Evolutionary conservation across 2,797 vertebrate species (phyloP), one percentile per base, ranked within the genome.

Genomic region (Okamejei kenojei): DNA sequence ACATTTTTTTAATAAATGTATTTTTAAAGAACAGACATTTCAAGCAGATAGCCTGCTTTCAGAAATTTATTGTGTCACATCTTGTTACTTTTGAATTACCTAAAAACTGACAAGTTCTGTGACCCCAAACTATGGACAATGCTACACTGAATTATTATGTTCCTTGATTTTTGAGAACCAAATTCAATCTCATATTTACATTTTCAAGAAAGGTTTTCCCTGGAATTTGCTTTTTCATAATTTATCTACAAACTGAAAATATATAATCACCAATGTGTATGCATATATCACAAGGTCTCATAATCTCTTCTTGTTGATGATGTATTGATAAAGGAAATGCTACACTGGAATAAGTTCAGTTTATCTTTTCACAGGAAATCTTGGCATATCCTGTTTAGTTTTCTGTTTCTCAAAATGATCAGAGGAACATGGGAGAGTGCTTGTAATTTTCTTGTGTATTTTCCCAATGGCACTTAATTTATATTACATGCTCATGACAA

Each of bases 141-240:
- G 61, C 92, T 93, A 94, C 93, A 93, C 78, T 93, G 93, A 92
- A 93, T 82, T 29, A 35, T 93, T 93, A 84, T 93, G 90, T 93
- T 93, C 93, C 93, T 94, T 93, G 92, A 93, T 86, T 61, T 93
- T 93, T 93, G 86, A 94, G 90, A 93, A 94, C 92, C 91, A 86
- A 29, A 78, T 93, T 65, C 45, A 93, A 91, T 26, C 90, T 58
- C 80, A 88, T 93, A 68, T 93, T 26, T 58, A 71, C 81, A 9
- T 93, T 94, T 94, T 93, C 93, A 93, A 93, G 71, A 93, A 94
- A 93, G 93, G n/a, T 13, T 84, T 58, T 84, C 4, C 54, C 23
- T 61, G 58, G 81, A 84, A 84, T 0, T 78, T 32, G 32, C 77
- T 78, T 15, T 88, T 88, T 65, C 13, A 86, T 61, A 4, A 9